Evolutionary conservation across 1,140 invertebrate genomes (phyloP).

Genomic region (Drosophila saltans): DNA sequence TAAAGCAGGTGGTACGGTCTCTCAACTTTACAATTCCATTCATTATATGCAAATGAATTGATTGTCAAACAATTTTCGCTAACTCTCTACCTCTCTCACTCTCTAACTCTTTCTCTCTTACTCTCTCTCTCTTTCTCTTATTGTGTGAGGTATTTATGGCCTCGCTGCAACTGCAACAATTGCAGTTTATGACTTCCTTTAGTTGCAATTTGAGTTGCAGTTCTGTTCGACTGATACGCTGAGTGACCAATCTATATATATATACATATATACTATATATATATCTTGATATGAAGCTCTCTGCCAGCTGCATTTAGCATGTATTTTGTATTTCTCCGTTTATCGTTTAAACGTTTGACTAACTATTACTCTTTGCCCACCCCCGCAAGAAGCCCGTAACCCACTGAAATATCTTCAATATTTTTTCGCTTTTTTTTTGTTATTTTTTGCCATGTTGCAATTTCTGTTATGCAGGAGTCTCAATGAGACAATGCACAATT

Average conservation of each 20-base stretch:
- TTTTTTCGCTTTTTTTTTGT: neutral
- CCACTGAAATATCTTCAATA: neutral
- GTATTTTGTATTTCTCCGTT: neutral
- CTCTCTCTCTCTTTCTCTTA: neutral
- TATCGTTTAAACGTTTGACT: conserved; percentile 5
- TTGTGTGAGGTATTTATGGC: conserved; percentile 46
- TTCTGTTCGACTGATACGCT: conserved; percentile 42
- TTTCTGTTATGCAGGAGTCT: conserved; percentile 36
- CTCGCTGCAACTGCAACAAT: conserved; percentile 54
- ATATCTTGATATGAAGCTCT: neutral
- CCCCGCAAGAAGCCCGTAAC: neutral
- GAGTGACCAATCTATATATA: conserved; percentile 40
- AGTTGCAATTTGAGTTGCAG: conserved; percentile 35
- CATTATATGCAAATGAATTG: conserved; percentile 14
- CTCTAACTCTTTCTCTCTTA: neutral
- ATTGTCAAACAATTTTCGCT: conserved; percentile 2
- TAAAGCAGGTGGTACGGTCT: neutral
- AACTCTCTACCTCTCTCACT: neutral
- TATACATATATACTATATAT: neutral
- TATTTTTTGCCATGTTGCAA: conserved; percentile 46
- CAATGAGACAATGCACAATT: conserved; percentile 53
- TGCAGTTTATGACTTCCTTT: conserved; percentile 64
- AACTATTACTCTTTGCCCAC: neutral
- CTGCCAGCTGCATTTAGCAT: neutral
- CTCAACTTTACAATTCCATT: conserved; percentile 9